Evolutionary conservation across 2,113 vertebrate species (phyloP), one percentile per base, ranked within the genome.

Genomic region (Tragelaphus imberbis): DNA sequence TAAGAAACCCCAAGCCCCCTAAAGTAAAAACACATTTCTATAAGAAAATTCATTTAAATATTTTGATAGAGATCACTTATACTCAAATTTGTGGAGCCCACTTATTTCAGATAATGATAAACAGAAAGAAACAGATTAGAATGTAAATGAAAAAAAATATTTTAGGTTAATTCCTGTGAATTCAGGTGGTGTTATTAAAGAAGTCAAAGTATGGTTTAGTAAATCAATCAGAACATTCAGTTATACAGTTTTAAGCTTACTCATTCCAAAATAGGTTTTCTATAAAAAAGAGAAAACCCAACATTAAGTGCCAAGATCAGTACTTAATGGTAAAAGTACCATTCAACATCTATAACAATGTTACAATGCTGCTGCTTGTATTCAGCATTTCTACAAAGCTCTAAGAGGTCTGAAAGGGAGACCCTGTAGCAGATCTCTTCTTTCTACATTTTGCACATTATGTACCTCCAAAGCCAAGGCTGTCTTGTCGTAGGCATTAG

Each of bases 401-500:
- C 97, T 10, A 98, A 98, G 2, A 98, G 89, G 90, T 98, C 94
- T 96, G 59, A 99, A 98, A 98, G 98, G 98, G 99, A 99, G 98
- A 98, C 98, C 97, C 98, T 98, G 97, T 92, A 98, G 98, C 97
- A 99, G 98, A 98, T 98, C 98, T 99, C 99, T 98, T 99, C 98
- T 97, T 99, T 98, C 98, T 98, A 98, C 86, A 51, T 98, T 99
- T 99, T 98, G 98, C 98, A 99, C 98, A 98, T 98, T 98, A 98
- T 98, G 98, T 99, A 99, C 99, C 99, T 99, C 99, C 98, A 99
- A 99, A 98, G 99, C 99, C 99, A 99, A 99, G 98, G 99, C 99
- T 84, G 99, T 99, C 99, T 99, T 99, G 99, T 99, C 99, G 98
- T 99, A 99, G 98, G 99, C 99, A 98, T 99, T 99, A 98, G 99